Evolutionary conservation across 1,140 invertebrate genomes (phyloP).

Genomic region (Lineus longissimus): DNA sequence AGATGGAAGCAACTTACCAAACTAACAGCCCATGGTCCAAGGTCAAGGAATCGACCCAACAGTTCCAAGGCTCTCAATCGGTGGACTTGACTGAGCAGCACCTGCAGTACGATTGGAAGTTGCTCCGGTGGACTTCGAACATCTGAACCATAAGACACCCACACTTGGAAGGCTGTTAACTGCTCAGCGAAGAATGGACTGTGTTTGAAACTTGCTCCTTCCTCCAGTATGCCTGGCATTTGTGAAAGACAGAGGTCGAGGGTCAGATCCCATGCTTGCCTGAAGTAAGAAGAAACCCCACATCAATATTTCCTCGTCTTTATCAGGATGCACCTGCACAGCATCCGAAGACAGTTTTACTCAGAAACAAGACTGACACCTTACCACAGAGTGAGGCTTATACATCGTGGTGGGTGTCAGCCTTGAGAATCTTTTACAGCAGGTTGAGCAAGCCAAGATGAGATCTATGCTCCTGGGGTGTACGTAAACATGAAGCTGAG

Average conservation of each 20-base stretch:
- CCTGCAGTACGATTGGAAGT: constrained; percentile 87
- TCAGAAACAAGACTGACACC: no score
- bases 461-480: no score
- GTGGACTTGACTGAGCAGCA: constrained; percentile 94
- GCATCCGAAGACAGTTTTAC: background rate
- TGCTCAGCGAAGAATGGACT: constrained; percentile 96
- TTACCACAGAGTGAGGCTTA: no score
- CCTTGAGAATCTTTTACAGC: no score
- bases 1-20: constrained; percentile 54
- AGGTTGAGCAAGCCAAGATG: no score
- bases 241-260: constrained; percentile 89
- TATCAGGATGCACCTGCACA: no score
- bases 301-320: background rate
- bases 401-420: no score
- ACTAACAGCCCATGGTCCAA: constrained; percentile 96
- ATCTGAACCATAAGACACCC: constrained; percentile 80
- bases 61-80: constrained; percentile 89
- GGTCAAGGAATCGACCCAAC: constrained; percentile 89
- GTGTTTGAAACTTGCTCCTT: constrained; percentile 38
- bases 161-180: constrained; percentile 94
- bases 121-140: constrained; percentile 84
- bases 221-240: constrained; percentile 66
- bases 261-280: constrained; percentile 96
- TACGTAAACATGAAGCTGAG: background rate
- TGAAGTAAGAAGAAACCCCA: constrained; percentile 57